Evolutionary conservation across 2,113 vertebrate species (phyloP), one percentile per base, ranked within the genome.

Genomic region (Rhineura floridana): DNA sequence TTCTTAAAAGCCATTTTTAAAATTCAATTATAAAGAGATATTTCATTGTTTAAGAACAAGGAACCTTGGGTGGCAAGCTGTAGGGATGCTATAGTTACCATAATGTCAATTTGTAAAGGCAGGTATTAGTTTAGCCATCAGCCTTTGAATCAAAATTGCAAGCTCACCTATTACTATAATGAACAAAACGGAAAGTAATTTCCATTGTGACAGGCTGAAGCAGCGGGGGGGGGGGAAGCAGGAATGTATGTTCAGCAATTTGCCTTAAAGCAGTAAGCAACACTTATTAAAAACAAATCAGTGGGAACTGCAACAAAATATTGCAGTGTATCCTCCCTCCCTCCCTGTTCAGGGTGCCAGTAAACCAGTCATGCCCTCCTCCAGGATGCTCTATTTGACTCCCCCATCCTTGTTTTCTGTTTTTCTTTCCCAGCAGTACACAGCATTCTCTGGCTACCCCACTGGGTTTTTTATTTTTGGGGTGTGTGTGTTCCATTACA

Each of bases 291-390:
- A 65, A 87, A 87, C 25, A 70, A 39, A 50, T 17, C 1, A 69
- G 55, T 3, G 21, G 21, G 6, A 50, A 0, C 0, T 33, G 36
- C 25, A 39, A 52, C 36, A 73, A 23, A 84, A 73, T 42, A n/a
- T 12, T 52, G 33, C n/a, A 52, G 19, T 28, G 65, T 39, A 59
- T 9, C 48, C 36, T n/a, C n/a, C n/a, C n/a, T n/a, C n/a, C n/a
- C n/a, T n/a, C n/a, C n/a, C n/a, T n/a, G n/a, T n/a, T n/a, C n/a
- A n/a, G n/a, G n/a, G n/a, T n/a, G n/a, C n/a, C n/a, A n/a, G n/a
- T n/a, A n/a, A n/a, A n/a, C n/a, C n/a, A n/a, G n/a, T n/a, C n/a
- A n/a, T n/a, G n/a, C n/a, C n/a, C n/a, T n/a, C n/a, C n/a, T n/a
- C 39, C 59, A 65, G 19, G 28, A 65, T 44, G 10, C 10, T 81